These are phyloP conservation scores for Ethmia dodecea DNA, from an alignment of 2,888 invertebrate species.

Conservation along the genomic window DNA sequence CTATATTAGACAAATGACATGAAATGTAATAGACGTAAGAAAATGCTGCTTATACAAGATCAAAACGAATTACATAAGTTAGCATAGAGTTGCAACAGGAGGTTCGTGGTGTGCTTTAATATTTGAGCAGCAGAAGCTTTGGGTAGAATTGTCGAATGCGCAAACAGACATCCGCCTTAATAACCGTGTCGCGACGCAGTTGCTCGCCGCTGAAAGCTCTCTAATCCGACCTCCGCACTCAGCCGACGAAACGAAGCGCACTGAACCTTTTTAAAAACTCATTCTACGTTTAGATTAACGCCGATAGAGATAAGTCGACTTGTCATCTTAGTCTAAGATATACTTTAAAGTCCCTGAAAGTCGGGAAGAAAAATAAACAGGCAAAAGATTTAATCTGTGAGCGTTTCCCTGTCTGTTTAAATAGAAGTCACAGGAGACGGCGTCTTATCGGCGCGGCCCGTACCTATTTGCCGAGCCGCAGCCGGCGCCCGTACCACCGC, in stretches of 20 bases:
- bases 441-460: constrained; percentile 66
- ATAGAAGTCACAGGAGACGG: constrained; percentile 68
- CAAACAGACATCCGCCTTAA: constrained; percentile 62
- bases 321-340: constrained; percentile 54
- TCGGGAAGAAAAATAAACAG: constrained; percentile 64
- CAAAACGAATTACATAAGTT: constrained; percentile 11
- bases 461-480: constrained; percentile 58
- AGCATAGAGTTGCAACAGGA: constrained; percentile 34
- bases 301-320: constrained; percentile 55
- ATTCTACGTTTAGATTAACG: constrained; percentile 54
- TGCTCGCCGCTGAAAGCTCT: constrained; percentile 52
- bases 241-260: constrained; percentile 30
- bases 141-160: constrained; percentile 56
- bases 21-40: no score
- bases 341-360: constrained; percentile 47
- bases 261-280: constrained; percentile 54
- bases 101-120: constrained; percentile 62
- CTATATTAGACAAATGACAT: no score
- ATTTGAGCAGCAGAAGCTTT: constrained; percentile 54
- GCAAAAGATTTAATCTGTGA: constrained; percentile 66
- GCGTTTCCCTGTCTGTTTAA: constrained; percentile 69
- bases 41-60: no score
- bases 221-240: constrained; percentile 53
- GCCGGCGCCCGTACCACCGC: constrained; percentile 36
- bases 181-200: constrained; percentile 54